Base-by-base conservation (phyloP, 2,113 vertebrate species). In the Pelodiscus sinensis region DNA sequence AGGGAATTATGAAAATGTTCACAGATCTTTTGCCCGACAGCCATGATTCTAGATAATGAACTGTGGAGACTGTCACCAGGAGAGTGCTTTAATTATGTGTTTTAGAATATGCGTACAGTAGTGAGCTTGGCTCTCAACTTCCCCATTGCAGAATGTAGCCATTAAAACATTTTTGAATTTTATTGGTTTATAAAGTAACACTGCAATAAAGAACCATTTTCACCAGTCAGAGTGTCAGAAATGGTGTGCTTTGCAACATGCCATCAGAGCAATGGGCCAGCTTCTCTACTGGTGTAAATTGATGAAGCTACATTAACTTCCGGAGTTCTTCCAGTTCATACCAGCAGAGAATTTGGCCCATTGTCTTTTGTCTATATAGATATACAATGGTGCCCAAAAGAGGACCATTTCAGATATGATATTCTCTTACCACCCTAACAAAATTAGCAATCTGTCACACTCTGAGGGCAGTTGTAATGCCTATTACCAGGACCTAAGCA, bases 1-100 rank as follows among this genome's bases (percentile, higher is more conserved):
- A 87, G 82, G 29, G 50, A 75, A 90, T 90, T 35, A 73, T 35
- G n/a, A 80, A 93, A 93, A 87, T 21, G 1, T 55, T 80, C 80
- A 62, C 29, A 51, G 24, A 90, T 38, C 35, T 81, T 84, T 77
- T 65, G 51, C 35, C 12, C 4, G 79, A 62, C 13, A 31, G n/a
- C 4, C 29, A 87, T 86, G 27, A 77, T 21, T 57, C 86, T 84
- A 75, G 50, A 31, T 52, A 84, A 57, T 12, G 29, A 77, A 87
- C 50, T 16, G 6, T 35, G 18, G 27, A 86, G 27, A 19, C 29
- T 25, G 29, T 24, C 24, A 58, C 25, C 79, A 13, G 29, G 9
- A 75, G 31, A n/a, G 5, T 27, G 18, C 25, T 90, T 90, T 81
- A 25, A 83, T 84, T 55, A 50, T 29, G 15, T 29, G 35, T 54